Percentiles rank a stretch among this genome's conserved stretches.
These are phyloP conservation scores for Bombus consobrinus DNA, from an alignment of 1,140 invertebrate genomes.

Conservation along the genomic window DNA sequence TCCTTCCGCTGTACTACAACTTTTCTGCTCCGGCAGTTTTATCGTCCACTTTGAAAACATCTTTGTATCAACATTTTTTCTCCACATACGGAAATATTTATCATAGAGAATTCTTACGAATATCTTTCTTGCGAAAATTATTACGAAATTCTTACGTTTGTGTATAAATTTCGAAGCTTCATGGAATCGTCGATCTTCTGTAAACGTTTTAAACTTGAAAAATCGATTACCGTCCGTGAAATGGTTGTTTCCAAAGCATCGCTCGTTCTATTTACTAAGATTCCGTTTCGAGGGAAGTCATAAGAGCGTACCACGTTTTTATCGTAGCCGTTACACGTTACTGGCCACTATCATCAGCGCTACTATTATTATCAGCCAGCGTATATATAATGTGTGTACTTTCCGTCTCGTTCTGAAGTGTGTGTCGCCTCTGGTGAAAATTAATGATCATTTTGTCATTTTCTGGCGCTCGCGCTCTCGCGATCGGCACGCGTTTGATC, in stretches of 20 bases:
- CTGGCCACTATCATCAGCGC: conserved; percentile 5
- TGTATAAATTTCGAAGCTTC: too few species aligned
- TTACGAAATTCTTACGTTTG: too few species aligned
- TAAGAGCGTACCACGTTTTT: conserved; percentile 19
- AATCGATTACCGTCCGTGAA: background rate
- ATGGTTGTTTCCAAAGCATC: too few species aligned
- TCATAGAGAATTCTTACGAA: too few species aligned
- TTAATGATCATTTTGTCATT: conserved; percentile 47
- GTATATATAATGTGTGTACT: background rate
- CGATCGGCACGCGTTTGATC: conserved; percentile 26
- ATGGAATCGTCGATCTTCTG: too few species aligned
- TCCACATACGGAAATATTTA: too few species aligned
- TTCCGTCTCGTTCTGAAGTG: background rate
- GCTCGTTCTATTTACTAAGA: background rate
- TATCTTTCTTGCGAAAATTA: too few species aligned
- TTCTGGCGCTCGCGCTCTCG: background rate
- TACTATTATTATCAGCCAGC: conserved; percentile 23
- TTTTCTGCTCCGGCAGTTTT: background rate
- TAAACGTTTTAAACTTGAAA: background rate
- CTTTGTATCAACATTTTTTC: too few species aligned
- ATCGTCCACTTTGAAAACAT: background rate
- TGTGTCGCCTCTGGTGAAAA: conserved; percentile 36
- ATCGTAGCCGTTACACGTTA: conserved; percentile 25
- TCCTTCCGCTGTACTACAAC: background rate
- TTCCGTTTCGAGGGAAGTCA: background rate